A percentile compares a stretch with the other conserved stretches of the same genome.
Evolutionary conservation across 1,140 invertebrate species (phyloP).

Genomic region (Drosophila tani): DNA sequence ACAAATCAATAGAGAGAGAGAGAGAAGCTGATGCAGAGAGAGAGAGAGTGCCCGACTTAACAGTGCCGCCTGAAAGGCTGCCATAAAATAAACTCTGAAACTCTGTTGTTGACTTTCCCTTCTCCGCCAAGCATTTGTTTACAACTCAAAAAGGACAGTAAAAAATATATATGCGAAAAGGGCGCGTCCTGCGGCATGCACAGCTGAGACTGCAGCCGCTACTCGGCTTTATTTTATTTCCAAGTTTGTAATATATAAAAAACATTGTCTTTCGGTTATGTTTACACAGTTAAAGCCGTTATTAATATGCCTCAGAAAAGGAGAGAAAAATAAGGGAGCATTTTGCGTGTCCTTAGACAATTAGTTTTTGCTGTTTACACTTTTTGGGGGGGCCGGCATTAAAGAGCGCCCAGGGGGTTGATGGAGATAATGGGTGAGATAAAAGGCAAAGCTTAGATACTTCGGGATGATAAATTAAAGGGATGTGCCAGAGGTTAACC

Average conservation of each 20-base stretch:
- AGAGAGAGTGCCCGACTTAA: conserved; percentile 34
- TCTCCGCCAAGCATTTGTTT: conserved; percentile 56
- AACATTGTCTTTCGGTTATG: conserved; percentile 39
- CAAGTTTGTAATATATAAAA: conserved; percentile 48
- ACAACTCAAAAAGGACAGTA: conserved; percentile 35
- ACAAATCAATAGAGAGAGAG: conserved; percentile 68
- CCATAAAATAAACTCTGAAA: conserved; percentile 72
- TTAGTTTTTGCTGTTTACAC: conserved; percentile 64
- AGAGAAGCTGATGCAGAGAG: neutral
- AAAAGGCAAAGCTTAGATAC: conserved; percentile 37
- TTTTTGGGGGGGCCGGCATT: conserved; percentile 42
- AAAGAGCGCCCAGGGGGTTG: conserved; percentile 33
- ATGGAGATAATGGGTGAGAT: conserved; percentile 41
- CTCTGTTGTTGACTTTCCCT: conserved; percentile 31
- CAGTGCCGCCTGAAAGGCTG: conserved; percentile 64
- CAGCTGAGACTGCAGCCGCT: conserved; percentile 54
- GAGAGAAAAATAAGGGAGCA: conserved; percentile 14
- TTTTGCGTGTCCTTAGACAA: conserved; percentile 59
- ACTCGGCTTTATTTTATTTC: conserved; percentile 8
- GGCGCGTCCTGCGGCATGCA: conserved; percentile 55
- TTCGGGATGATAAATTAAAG: conserved; percentile 38
- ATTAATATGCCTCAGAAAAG: conserved; percentile 23
- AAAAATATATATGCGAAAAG: conserved; percentile 44
- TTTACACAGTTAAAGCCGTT: conserved; percentile 52
- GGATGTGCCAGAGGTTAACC: conserved; percentile 25